Evolutionary conservation across 2,797 vertebrate species (phyloP).

Genomic region (Pristis pectinata): DNA sequence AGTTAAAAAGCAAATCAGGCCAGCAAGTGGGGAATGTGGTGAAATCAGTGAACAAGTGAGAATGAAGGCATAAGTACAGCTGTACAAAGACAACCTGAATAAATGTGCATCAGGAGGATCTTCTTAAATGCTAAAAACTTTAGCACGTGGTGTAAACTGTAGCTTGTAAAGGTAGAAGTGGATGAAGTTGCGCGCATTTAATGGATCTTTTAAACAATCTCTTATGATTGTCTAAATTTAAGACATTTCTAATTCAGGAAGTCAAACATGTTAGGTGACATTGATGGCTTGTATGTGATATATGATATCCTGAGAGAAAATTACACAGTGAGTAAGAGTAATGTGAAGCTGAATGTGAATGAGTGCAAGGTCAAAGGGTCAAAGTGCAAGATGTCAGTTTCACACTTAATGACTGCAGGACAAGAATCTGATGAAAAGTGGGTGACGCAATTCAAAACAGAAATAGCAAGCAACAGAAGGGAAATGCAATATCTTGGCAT

Average conservation of each 20-base stretch:
- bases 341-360: background rate
- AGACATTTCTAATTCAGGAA: background rate
- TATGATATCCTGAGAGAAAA: background rate
- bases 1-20: background rate
- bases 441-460: background rate
- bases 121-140: background rate
- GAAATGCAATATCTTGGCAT: background rate
- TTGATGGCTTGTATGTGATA: background rate
- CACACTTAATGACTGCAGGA: background rate
- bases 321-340: background rate
- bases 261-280: background rate
- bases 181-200: background rate
- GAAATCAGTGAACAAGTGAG: background rate
- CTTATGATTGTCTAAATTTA: background rate
- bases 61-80: background rate
- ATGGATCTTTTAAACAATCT: background rate
- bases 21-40: background rate
- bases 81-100: background rate
- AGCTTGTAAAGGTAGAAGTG: background rate
- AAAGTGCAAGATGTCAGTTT: background rate
- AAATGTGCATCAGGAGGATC: background rate
- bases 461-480: background rate
- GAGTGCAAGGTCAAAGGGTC: background rate
- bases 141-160: background rate
- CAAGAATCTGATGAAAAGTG: background rate